Evolutionary conservation across 2,113 vertebrate genomes (phyloP).

Genomic region (Marcusenius ussheri): DNA sequence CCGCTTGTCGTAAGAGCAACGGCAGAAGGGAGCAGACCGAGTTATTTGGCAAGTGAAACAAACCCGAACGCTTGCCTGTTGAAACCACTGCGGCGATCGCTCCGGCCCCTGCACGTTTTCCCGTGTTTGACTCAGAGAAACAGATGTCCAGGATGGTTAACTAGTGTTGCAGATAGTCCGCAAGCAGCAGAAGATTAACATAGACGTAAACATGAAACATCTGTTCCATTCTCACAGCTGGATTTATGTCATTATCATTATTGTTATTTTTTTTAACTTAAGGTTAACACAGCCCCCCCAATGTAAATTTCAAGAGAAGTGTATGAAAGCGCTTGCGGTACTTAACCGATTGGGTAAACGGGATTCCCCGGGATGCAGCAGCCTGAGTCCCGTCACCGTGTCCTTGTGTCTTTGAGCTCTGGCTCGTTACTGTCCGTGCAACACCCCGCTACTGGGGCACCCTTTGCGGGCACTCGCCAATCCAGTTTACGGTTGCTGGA

Average conservation of each 20-base stretch:
- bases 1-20: not conserved
- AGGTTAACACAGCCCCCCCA: not conserved
- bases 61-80: not conserved
- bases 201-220: not conserved
- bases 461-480: not conserved
- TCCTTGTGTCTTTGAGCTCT: not conserved
- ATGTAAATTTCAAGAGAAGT: not conserved
- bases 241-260: not conserved
- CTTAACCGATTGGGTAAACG: not conserved
- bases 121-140: not conserved
- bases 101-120: not conserved
- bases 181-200: not conserved
- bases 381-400: not conserved
- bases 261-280: not conserved
- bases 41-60: not conserved
- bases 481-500: not conserved
- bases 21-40: not conserved
- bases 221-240: not conserved
- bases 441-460: not conserved
- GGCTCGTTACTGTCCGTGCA: not conserved
- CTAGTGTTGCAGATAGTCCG: not conserved
- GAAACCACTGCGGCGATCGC: not conserved
- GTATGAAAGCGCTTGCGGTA: not conserved
- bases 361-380: not conserved
- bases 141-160: conserved; percentile 1